Conservation (phyloP, 2,888 invertebrate species). For the Agrypnus murinus region DNA sequence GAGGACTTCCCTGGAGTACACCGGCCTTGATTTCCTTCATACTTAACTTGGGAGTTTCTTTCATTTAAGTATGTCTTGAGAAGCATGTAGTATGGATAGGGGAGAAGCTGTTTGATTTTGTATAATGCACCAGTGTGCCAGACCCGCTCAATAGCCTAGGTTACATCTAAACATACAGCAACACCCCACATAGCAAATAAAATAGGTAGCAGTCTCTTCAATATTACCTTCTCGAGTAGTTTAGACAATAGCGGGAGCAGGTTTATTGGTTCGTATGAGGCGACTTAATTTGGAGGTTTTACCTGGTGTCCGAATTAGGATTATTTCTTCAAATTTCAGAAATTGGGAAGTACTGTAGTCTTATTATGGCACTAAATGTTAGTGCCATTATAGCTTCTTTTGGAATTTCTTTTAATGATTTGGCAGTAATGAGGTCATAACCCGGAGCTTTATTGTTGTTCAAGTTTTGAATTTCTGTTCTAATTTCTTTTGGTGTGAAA, state of each 20-base stretch:
- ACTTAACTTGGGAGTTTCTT: no score
- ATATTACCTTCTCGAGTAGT: conserved; percentile 5
- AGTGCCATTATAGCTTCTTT: conserved; percentile 14
- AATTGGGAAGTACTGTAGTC: conserved; percentile 27
- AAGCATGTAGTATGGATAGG: no score
- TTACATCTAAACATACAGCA: not conserved
- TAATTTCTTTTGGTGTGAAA: conserved; percentile 23
- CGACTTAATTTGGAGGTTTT: conserved; percentile 3
- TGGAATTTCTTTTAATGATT: conserved; percentile 22
- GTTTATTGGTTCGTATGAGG: conserved; percentile 23
- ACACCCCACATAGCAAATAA: not conserved
- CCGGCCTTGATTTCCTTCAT: no score
- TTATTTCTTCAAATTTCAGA: conserved; percentile 16
- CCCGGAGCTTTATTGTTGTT: conserved; percentile 25
- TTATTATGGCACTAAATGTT: conserved; percentile 3
- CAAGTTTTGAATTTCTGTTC: conserved; percentile 7
- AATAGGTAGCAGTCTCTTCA: conserved; percentile 8
- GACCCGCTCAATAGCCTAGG: not conserved
- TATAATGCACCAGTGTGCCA: not conserved
- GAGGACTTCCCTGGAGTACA: no score
- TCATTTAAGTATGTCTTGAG: no score
- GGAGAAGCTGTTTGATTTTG: no score
- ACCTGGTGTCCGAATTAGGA: not conserved
- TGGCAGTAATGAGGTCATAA: conserved; percentile 33
- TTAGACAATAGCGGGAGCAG: conserved; percentile 21